Evolutionary conservation across 2,797 vertebrate species (phyloP).

Genomic region (Anableps anableps): DNA sequence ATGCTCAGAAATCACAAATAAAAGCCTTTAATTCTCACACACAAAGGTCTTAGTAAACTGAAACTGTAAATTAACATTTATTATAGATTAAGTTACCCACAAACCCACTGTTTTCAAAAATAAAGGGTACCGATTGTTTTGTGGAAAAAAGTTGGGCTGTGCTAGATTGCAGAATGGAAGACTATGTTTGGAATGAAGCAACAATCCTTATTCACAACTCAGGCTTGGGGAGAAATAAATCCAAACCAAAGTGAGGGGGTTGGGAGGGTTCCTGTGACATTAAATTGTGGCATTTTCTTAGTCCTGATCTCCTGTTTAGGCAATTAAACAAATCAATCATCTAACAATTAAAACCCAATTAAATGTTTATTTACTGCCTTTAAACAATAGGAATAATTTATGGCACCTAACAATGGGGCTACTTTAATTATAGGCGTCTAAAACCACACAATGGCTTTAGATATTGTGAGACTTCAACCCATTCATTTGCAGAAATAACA

Average conservation of each 20-base stretch:
- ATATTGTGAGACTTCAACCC: slow-evolving; percentile 26
- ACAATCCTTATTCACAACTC: slow-evolving; percentile 43
- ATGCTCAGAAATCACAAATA: slow-evolving; percentile 27
- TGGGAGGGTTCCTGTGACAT: slow-evolving; percentile 37
- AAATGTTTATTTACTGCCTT: slow-evolving; percentile 15
- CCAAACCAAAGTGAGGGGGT: slow-evolving; percentile 18
- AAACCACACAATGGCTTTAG: slow-evolving; percentile 31
- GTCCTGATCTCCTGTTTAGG: not conserved
- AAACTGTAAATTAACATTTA: slow-evolving; percentile 42
- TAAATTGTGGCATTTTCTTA: slow-evolving; percentile 22
- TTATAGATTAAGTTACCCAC: slow-evolving; percentile 14
- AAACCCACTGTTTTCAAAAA: slow-evolving; percentile 8
- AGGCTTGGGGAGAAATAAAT: slow-evolving; percentile 43
- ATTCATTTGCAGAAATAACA: slow-evolving; percentile 32
- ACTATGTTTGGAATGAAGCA: slow-evolving; percentile 34
- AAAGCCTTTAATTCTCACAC: slow-evolving; percentile 23
- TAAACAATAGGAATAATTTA: slow-evolving; percentile 11
- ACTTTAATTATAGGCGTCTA: slow-evolving; percentile 31
- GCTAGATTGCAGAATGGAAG: slow-evolving; percentile 37
- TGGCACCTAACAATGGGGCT: not conserved
- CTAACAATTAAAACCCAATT: slow-evolving; percentile 8
- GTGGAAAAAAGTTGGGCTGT: slow-evolving; percentile 25
- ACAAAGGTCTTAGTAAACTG: slow-evolving; percentile 23
- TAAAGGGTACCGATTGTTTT: slow-evolving; percentile 33
- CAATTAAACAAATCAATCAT: slow-evolving; percentile 12